These are phyloP conservation scores for Octomys mimax DNA, from an alignment of 2,797 vertebrate species.

Conservation along the genomic window DNA sequence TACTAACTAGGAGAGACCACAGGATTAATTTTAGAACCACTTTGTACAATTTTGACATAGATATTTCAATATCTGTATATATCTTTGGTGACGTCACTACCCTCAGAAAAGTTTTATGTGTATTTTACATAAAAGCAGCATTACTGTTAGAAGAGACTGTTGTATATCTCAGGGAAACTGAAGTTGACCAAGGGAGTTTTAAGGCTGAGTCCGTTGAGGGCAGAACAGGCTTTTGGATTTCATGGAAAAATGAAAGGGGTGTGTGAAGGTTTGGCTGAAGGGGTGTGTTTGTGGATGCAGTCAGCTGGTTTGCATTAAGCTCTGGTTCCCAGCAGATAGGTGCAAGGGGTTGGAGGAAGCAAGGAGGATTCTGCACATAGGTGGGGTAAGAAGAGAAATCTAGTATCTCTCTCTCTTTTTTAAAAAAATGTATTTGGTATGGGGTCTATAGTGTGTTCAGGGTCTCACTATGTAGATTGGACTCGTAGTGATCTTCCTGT, in stretches of 20 bases:
- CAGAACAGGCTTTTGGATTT: not conserved
- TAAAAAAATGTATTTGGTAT: no score
- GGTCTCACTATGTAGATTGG: no score
- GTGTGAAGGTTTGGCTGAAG: not conserved
- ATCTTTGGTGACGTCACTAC: not conserved
- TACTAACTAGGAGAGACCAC: not conserved
- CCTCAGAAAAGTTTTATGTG: not conserved
- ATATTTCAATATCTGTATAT: not conserved
- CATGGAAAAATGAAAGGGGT: not conserved
- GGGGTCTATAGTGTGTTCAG: no score
- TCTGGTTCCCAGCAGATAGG: not conserved
- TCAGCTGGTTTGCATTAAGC: not conserved
- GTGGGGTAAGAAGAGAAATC: not conserved
- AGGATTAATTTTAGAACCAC: not conserved
- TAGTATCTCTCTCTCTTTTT: not conserved
- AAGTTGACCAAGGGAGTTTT: not conserved
- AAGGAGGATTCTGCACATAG: not conserved
- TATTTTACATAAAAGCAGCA: not conserved
- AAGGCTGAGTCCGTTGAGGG: not conserved
- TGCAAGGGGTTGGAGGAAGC: not conserved
- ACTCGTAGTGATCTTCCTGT: no score
- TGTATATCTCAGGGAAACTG: not conserved
- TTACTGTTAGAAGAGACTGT: not conserved
- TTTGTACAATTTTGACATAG: not conserved
- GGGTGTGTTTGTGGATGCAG: not conserved